Evolutionary conservation across 2,888 invertebrate genomes (phyloP).

Genomic region (Drosophila putrida): DNA sequence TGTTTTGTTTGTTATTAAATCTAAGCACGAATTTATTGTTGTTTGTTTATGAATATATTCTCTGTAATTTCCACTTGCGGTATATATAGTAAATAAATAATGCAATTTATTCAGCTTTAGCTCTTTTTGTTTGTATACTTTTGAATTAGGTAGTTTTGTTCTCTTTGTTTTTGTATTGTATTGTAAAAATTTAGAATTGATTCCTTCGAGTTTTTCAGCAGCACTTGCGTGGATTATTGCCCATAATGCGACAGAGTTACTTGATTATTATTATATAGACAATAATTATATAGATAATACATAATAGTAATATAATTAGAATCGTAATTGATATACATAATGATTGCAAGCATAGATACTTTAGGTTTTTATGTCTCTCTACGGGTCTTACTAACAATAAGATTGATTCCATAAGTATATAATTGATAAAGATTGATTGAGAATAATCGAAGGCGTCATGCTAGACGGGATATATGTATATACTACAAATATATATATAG

Average conservation of each 20-base stretch:
- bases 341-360: conserved; percentile 39
- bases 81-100: conserved; percentile 65
- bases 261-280: conserved; percentile 54
- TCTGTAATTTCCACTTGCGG: conserved; percentile 44
- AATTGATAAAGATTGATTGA: conserved; percentile 48
- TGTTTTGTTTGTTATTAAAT: conserved; percentile 25
- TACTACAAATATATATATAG: conserved; percentile 20
- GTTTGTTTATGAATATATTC: conserved; percentile 38
- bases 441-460: conserved; percentile 41
- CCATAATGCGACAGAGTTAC: conserved; percentile 46
- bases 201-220: conserved; percentile 62
- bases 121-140: conserved; percentile 60
- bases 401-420: conserved; percentile 54
- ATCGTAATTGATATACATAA: conserved; percentile 60
- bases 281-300: conserved; percentile 36
- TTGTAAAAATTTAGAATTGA: conserved; percentile 79
- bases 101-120: conserved; percentile 44
- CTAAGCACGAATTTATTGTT: conserved; percentile 41
- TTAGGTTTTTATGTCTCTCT: conserved; percentile 25
- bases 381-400: conserved; percentile 60
- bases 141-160: conserved; percentile 65
- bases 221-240: conserved; percentile 81
- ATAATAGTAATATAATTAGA: conserved; percentile 34
- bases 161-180: conserved; percentile 42
- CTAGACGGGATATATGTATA: conserved; percentile 32